phyloP scores from a whole-genome alignment of 2,797 vertebrate species.

The Malacoctenus gilli region DNA sequence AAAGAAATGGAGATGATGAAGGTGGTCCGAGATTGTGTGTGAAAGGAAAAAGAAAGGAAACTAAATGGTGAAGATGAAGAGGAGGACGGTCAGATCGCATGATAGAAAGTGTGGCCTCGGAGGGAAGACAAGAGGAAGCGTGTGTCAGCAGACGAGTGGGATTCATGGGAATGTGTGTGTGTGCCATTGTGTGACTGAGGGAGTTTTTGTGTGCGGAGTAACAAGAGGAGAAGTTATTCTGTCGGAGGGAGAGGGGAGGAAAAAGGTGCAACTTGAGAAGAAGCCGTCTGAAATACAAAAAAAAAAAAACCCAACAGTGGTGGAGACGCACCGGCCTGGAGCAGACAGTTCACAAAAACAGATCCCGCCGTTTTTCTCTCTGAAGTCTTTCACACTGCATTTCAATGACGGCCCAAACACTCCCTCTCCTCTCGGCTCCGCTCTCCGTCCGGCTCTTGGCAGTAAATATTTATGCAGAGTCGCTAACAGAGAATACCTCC shows the following conservation, averaged over 20 bases:
- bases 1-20: constrained; percentile 23
- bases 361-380: constrained; percentile 10
- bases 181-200: constrained; percentile 6
- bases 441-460: constrained; percentile 12
- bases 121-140: constrained; percentile 37
- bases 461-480: constrained; percentile 54
- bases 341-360: constrained; percentile 41
- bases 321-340: constrained; percentile 47
- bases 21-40: constrained; percentile 7
- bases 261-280: constrained; percentile 61
- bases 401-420: not conserved
- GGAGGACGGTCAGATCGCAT: constrained; percentile 15
- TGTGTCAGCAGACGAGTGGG: constrained; percentile 38
- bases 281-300: constrained; percentile 21
- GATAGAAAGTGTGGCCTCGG: constrained; percentile 33
- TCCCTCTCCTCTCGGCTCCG: constrained; percentile 8
- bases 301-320: not conserved
- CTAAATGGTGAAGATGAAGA: not conserved
- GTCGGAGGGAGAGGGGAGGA: constrained; percentile 48
- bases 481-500: constrained; percentile 22
- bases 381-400: constrained; percentile 11
- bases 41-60: not conserved
- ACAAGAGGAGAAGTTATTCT: constrained; percentile 55
- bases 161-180: constrained; percentile 50
- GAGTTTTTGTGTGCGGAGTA: constrained; percentile 28